phyloP scores from a whole-genome alignment of 2,797 vertebrate genomes.

The Sebastes cheni region DNA sequence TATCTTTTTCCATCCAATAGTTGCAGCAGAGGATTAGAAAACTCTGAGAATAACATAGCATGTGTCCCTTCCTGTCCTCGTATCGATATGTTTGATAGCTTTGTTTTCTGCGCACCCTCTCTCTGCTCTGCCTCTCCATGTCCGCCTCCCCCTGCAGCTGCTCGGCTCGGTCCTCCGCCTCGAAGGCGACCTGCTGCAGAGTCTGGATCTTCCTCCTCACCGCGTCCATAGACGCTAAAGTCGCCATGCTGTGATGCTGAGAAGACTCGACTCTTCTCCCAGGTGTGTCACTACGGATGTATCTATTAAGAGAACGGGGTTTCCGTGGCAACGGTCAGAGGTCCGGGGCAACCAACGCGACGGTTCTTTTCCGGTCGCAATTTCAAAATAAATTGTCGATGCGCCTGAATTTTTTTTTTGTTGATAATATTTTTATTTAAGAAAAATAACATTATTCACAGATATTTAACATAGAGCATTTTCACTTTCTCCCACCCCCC shows the following conservation, averaged over 20 bases:
- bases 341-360: not conserved
- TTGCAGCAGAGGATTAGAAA: no score
- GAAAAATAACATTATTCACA: no score
- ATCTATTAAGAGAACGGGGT: not conserved
- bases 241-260: constrained; percentile 68
- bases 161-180: constrained; percentile 86
- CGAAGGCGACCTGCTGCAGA: constrained; percentile 85
- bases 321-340: constrained; percentile 38
- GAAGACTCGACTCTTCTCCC: not conserved
- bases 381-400: constrained; percentile 29
- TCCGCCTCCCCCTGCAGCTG: constrained; percentile 82
- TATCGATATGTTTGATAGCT: no score
- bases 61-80: accelerated
- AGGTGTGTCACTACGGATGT: not conserved
- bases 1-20: accelerated
- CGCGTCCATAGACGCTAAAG: constrained; percentile 81
- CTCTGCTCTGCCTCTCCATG: constrained; percentile 80
- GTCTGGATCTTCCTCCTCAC: constrained; percentile 88
- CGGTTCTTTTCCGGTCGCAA: constrained; percentile 3
- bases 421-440: no score
- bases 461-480: no score
- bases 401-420: not conserved
- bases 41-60: no score
- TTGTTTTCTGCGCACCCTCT: constrained; percentile 52
- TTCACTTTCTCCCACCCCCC: no score